phyloP scores from a whole-genome alignment of 2,113 vertebrate species.

The Perca schrenkii region DNA sequence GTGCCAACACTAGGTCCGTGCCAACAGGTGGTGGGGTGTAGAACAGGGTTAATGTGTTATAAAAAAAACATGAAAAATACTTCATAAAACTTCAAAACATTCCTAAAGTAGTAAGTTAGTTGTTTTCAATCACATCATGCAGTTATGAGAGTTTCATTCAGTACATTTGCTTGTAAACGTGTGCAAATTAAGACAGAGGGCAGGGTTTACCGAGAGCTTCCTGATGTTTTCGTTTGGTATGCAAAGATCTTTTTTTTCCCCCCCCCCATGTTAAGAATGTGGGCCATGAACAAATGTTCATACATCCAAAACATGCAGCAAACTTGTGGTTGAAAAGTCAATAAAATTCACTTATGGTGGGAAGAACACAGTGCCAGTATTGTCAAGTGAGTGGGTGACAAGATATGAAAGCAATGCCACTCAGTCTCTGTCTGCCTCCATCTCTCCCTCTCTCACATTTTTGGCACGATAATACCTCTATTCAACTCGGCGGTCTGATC shows the following conservation, averaged over 20 bases:
- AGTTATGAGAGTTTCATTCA: neutral
- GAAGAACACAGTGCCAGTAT: conserved; percentile 44
- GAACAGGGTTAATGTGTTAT: neutral
- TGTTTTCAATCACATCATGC: neutral
- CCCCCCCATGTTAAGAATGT: conserved; percentile 18
- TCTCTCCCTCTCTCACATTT: conserved; percentile 26
- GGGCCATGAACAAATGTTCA: conserved; percentile 60
- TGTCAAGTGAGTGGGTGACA: conserved; percentile 69
- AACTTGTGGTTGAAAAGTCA: neutral
- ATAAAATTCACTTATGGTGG: conserved; percentile 17
- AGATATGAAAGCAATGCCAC: conserved; percentile 72
- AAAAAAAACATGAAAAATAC: neutral
- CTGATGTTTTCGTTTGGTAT: neutral
- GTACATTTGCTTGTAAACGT: neutral
- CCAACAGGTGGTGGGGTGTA: neutral
- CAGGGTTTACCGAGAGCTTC: neutral
- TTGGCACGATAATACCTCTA: conserved; percentile 67
- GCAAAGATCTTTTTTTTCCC: conserved; percentile 31
- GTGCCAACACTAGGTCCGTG: conserved; percentile 9
- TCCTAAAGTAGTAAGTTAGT: no score
- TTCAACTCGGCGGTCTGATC: conserved; percentile 70
- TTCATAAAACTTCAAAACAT: no score
- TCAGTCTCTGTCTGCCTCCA: conserved; percentile 43
- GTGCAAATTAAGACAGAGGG: conserved; percentile 2
- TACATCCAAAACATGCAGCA: conserved; percentile 57